Percentiles rank a stretch among this genome's conserved stretches.
Evolutionary conservation across 1,140 invertebrate genomes (phyloP).

Genomic region (Drosophila sechellia): DNA sequence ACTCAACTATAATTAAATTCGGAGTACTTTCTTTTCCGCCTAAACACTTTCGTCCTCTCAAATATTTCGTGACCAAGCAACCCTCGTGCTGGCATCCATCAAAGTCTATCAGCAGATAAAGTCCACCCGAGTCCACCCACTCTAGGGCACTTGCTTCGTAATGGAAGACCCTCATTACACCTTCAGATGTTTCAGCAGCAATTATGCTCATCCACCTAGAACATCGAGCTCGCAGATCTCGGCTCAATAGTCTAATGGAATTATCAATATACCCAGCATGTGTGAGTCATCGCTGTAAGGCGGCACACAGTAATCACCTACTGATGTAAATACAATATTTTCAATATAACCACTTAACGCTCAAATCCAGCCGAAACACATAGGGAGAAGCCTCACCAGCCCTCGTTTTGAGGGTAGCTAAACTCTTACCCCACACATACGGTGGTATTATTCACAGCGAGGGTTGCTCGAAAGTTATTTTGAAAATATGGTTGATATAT

Average conservation of each 20-base stretch:
- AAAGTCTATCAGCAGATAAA: constrained; percentile 56
- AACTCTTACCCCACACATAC: constrained; percentile 30
- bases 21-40: constrained; percentile 35
- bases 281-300: constrained; percentile 68
- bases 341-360: constrained; percentile 83
- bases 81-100: constrained; percentile 50
- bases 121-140: constrained; percentile 23
- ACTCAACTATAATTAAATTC: constrained; percentile 47
- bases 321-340: constrained; percentile 84
- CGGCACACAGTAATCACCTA: constrained; percentile 74
- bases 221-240: constrained; percentile 44
- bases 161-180: constrained; percentile 53
- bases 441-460: constrained; percentile 18
- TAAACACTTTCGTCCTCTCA: constrained; percentile 40
- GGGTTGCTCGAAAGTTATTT: neutral
- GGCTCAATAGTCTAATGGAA: constrained; percentile 82
- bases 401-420: constrained; percentile 51
- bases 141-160: constrained; percentile 30
- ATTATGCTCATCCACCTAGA: constrained; percentile 65
- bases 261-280: constrained; percentile 69
- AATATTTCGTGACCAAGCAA: neutral
- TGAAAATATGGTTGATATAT: neutral
- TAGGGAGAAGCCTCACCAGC: constrained; percentile 36
- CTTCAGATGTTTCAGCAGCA: constrained; percentile 65
- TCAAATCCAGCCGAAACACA: constrained; percentile 72